Conservation (phyloP, 2,888 invertebrate genomes). For the Ischnura elegans region DNA sequence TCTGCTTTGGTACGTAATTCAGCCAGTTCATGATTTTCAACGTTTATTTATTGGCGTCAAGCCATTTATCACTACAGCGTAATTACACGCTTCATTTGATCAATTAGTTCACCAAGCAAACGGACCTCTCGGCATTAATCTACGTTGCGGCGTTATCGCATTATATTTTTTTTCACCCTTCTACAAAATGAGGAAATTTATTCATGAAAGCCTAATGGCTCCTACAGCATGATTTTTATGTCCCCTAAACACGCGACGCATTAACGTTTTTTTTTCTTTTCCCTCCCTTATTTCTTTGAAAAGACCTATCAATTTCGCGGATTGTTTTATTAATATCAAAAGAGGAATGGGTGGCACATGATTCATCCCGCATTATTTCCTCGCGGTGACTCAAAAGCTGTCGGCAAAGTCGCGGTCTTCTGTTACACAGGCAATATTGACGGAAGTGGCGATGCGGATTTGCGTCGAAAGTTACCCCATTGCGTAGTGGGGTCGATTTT, state of each 20-base stretch:
- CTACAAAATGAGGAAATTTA: neutral
- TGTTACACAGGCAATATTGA: neutral
- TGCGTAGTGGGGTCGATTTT: slow-evolving; percentile 12
- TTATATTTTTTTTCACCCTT: neutral
- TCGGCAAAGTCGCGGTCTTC: neutral
- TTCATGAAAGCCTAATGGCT: slow-evolving; percentile 20
- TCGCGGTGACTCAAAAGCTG: neutral
- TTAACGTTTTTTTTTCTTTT: neutral
- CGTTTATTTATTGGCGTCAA: too few relatives aligned
- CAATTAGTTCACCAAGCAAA: neutral
- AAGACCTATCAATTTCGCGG: neutral
- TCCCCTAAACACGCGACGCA: neutral
- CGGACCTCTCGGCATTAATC: neutral
- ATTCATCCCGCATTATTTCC: neutral
- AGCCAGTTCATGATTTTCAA: too few relatives aligned
- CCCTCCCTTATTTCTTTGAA: neutral
- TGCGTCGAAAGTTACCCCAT: neutral
- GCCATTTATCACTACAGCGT: too few relatives aligned
- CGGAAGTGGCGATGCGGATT: slow-evolving; percentile 27
- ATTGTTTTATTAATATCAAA: neutral
- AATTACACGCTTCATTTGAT: neutral
- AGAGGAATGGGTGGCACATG: neutral
- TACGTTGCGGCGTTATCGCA: neutral
- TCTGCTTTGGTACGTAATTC: too few relatives aligned
- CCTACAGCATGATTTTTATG: slow-evolving; percentile 6